phyloP scores from a whole-genome alignment of 30 jellyfish, hydroid and myxozoan species.

The Aurelia coerulea region DNA sequence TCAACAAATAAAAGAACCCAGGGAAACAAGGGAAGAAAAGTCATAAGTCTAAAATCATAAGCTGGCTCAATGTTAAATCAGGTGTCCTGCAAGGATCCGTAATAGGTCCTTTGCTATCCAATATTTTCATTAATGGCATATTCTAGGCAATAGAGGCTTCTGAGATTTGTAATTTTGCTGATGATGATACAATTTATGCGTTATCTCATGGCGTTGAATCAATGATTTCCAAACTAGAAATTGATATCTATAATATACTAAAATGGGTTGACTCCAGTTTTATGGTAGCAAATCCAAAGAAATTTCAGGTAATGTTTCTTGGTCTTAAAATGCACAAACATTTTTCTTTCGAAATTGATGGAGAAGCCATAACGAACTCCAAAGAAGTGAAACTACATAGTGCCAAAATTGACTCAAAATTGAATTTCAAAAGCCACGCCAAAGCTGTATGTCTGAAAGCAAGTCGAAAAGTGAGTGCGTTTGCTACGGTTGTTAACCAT shows the following conservation, averaged over 20 bases:
- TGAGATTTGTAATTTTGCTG: too few species aligned
- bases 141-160: too few species aligned
- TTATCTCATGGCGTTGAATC: not conserved
- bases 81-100: too few species aligned
- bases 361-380: conserved; percentile 14
- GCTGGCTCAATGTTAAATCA: too few species aligned
- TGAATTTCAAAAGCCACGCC: conserved; percentile 17
- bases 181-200: too few species aligned
- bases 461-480: conserved; percentile 1
- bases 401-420: conserved; percentile 34
- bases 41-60: too few species aligned
- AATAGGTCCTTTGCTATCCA: too few species aligned
- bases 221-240: conserved; percentile 8
- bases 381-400: conserved; percentile 34
- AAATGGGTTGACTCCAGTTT: conserved; percentile 21
- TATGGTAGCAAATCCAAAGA: conserved; percentile 7
- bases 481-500: conserved; percentile 7
- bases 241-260: conserved; percentile 6
- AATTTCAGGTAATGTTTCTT: conserved; percentile 38
- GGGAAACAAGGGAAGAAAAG: too few species aligned
- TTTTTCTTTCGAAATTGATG: not conserved
- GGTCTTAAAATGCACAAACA: not conserved
- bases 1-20: too few species aligned
- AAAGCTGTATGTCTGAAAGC: not conserved
- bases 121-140: too few species aligned